Evolutionary conservation across 2,113 vertebrate genomes (phyloP), one percentile per base, ranked within the genome.

Genomic region (Sinocyclocheilus anophthalmus): DNA sequence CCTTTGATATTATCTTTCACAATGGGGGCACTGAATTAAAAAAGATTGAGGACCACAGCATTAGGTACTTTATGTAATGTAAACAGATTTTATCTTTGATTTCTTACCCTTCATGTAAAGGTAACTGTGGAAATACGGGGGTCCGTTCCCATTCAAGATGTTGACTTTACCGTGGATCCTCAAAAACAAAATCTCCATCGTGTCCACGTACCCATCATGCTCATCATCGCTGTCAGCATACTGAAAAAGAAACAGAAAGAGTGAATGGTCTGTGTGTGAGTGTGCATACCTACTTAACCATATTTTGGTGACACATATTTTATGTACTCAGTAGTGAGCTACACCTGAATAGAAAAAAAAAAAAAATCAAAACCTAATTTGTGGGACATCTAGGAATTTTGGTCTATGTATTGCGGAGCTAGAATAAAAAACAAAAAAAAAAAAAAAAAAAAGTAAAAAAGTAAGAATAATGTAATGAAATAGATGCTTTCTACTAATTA

Each of bases 41-140:
- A 70, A 70, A 4, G 16, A 8, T 70, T 20, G 30, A 70, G 67
- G 7, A 26, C 12, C 30, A 37, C 9, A 37, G 30, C 67, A 37
- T 70, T 70, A 30, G 26, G 24, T 5, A 67, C 5, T 30, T 67
- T 0, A 67, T 65, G 30, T 65, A 13, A 5, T 26, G 16, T 69
- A 37, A 69, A 67, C 18, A 8, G 30, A 69, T 26, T 30, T 8
- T 10, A 69, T 75, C 5, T 65, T 8, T 37, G 48, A 53, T 53
- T 24, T 22, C 55, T 87, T 85, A 97, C 97, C 97, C 85, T 98
- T 98, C 97, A 98, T 97, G 90, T 97, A 97, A 82, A 98, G 96
- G 91, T 97, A 98, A 83, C 97, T 96, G 83, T 98, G 96, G 93
- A 98, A 98, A 92, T 98, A 98, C 0, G 96, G 96, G 0, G 96